Conservation (phyloP, 2,888 invertebrate species). For the Cephus sareptanus region DNA sequence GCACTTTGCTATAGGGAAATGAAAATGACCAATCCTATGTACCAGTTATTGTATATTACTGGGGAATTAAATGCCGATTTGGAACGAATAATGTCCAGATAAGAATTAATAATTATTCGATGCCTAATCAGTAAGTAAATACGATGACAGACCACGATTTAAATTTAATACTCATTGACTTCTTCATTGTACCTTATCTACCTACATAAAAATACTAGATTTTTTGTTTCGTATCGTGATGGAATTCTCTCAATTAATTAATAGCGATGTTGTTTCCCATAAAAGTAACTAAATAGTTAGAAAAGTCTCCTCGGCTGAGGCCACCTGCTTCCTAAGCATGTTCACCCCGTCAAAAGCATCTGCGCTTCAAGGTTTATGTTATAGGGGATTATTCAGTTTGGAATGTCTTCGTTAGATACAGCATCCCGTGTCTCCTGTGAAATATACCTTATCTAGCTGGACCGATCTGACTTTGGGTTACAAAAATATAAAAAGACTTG, state of each 20-base stretch:
- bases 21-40: not conserved
- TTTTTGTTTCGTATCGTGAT: not conserved
- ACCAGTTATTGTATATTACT: no score
- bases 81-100: not conserved
- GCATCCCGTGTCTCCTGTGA: not conserved
- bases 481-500: constrained; percentile 9
- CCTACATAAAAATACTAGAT: not conserved
- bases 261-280: not conserved
- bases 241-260: not conserved
- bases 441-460: constrained; percentile 10
- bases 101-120: not conserved
- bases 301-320: not conserved
- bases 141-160: not conserved
- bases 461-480: constrained; percentile 13
- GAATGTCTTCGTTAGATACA: constrained; percentile 9
- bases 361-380: constrained; percentile 11
- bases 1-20: not conserved
- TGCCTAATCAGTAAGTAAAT: not conserved
- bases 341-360: not conserved
- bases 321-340: not conserved
- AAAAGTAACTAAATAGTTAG: not conserved
- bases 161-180: not conserved
- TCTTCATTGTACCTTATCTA: not conserved
- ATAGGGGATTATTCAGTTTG: constrained; percentile 18
- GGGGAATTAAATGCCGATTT: not conserved